Evolutionary conservation across 2,888 invertebrate genomes (phyloP), one percentile per base, ranked within the genome.

Genomic region (Sminthurinus aureus): DNA sequence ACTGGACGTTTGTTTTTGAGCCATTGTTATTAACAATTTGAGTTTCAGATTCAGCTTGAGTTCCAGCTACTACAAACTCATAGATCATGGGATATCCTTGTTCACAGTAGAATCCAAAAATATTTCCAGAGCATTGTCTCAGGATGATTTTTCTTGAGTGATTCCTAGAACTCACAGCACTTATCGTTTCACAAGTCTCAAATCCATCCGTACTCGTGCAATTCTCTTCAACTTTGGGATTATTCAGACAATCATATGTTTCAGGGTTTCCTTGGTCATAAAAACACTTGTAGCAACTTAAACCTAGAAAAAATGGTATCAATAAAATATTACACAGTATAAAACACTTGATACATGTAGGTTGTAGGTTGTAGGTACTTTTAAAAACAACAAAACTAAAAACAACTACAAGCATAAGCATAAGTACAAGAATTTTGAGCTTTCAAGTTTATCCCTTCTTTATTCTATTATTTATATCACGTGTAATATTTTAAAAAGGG

Each of bases 31-130:
- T 38, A 38, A 38, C 6, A 38, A 38, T 38, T 38, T 38, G 6
- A 38, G 38, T 38, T 38, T 38, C 38, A 38, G 38, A 1, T 38
- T 38, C 38, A 38, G 38, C 38, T 38, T 38, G 3, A 38, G 38
- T 1, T 38, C 6, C 6, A 38, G 3, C 38, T 6, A 38, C 3
- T 38, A 38, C 38, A 12, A 71, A 22, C 11, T 22, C 71, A 71
- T 71, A 71, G 0, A 13, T 24, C 24, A 15, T 22, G 4, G 71
- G 26, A 71, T 71, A 71, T 20, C 71, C 71, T 26, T 71, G 22
- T 71, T 71, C 71, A 26, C 71, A 71, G 24, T 71, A 6, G 24
- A 71, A 71, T 0, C 71, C 71, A 71, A 71, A 71, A 3, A 71
- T 9, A 71, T 71, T 71, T 26, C 24, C 2, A 26, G 71, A 71